A percentile compares a stretch with the other conserved stretches of the same genome.
Conservation (phyloP, 2,797 vertebrate species). For the Alca torda region DNA sequence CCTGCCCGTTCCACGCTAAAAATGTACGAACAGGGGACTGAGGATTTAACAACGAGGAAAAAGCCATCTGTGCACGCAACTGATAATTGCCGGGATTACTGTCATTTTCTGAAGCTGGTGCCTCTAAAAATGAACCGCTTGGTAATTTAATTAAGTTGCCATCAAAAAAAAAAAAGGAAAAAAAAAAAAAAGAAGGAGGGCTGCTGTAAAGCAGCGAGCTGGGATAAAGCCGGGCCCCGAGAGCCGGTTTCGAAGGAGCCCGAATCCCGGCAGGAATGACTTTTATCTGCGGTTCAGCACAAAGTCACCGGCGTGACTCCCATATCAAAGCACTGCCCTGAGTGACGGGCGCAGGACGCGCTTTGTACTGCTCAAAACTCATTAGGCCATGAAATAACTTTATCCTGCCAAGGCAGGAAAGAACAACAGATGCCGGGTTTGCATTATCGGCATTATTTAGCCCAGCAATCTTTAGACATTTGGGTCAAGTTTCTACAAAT, state of each 20-base stretch:
- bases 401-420: slow-evolving; percentile 73
- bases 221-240: slow-evolving; percentile 24
- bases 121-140: slow-evolving; percentile 61
- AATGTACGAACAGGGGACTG: slow-evolving; percentile 6
- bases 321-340: slow-evolving; percentile 76
- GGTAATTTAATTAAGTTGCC: slow-evolving; percentile 75
- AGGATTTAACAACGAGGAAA: slow-evolving; percentile 36
- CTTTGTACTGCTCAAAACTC: slow-evolving; percentile 78
- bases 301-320: slow-evolving; percentile 73
- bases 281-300: slow-evolving; percentile 68
- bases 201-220: slow-evolving; percentile 45
- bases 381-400: slow-evolving; percentile 84
- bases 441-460: slow-evolving; percentile 74
- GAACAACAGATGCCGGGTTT: slow-evolving; percentile 81
- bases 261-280: slow-evolving; percentile 67
- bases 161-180: not conserved
- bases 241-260: slow-evolving; percentile 46
- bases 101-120: slow-evolving; percentile 56
- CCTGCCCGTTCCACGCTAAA: not conserved
- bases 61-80: slow-evolving; percentile 56
- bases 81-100: slow-evolving; percentile 60
- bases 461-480: slow-evolving; percentile 73
- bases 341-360: slow-evolving; percentile 77
- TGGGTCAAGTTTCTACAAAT: slow-evolving; percentile 81
- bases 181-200: not conserved